Evolutionary conservation across 2,797 vertebrate genomes (phyloP).

Genomic region (Leptatherina wallacei): DNA sequence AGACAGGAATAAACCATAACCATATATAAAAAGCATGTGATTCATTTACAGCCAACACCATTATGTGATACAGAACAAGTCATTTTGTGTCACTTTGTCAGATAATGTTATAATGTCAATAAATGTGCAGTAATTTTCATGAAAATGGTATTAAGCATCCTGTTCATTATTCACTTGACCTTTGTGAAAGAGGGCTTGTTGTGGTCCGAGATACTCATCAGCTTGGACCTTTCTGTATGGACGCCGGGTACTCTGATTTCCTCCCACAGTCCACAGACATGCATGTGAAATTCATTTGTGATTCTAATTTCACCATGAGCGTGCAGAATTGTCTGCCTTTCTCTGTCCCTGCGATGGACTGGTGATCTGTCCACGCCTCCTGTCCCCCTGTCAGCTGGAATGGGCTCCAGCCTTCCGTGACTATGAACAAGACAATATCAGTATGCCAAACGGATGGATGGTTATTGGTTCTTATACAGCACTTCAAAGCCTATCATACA

Average conservation of each 20-base stretch:
- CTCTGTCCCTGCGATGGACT: slow-evolving; percentile 1
- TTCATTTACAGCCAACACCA: not conserved
- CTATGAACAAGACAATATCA: not conserved
- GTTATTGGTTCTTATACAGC: too few species aligned
- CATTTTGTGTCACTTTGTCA: not conserved
- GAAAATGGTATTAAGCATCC: not conserved
- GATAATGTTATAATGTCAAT: not conserved
- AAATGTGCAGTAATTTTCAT: not conserved
- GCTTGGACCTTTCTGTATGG: not conserved
- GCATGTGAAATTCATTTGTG: not conserved
- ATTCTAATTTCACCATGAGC: not conserved
- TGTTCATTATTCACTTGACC: not conserved
- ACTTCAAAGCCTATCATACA: too few species aligned
- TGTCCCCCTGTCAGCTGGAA: not conserved
- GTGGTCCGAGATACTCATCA: not conserved
- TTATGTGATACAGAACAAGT: not conserved
- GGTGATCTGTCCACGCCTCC: not conserved
- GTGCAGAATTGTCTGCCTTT: not conserved
- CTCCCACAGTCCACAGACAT: not conserved
- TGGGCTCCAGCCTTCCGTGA: not conserved
- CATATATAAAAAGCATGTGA: not conserved
- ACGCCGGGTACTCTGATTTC: not conserved
- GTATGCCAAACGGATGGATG: not conserved
- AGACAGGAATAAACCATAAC: not conserved
- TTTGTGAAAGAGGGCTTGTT: not conserved